Evolutionary conservation across 2,797 vertebrate genomes (phyloP).

Genomic region (Zenarchopterus dispar): DNA sequence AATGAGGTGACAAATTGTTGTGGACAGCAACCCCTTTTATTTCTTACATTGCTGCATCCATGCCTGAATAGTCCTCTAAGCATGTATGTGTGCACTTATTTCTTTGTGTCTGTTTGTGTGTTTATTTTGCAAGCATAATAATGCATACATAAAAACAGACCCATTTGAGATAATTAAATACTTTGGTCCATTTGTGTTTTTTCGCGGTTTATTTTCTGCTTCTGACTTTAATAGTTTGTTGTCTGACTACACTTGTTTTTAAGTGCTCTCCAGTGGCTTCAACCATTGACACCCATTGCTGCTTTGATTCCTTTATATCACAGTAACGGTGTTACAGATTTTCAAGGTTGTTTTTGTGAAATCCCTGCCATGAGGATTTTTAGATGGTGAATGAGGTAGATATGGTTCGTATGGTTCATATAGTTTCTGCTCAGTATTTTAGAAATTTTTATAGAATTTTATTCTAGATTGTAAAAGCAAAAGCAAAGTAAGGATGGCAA

Average conservation of each 20-base stretch:
- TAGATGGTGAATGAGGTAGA: no score
- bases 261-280: slow-evolving; percentile 66
- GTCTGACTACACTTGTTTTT: slow-evolving; percentile 73
- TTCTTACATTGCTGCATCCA: slow-evolving; percentile 65
- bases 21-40: slow-evolving; percentile 77
- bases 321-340: slow-evolving; percentile 27
- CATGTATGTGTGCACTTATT: slow-evolving; percentile 21
- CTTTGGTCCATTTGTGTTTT: slow-evolving; percentile 73
- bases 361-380: slow-evolving; percentile 19
- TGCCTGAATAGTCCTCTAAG: slow-evolving; percentile 46
- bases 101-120: slow-evolving; percentile 24
- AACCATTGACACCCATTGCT: slow-evolving; percentile 30
- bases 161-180: slow-evolving; percentile 72
- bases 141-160: slow-evolving; percentile 48
- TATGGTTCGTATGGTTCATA: no score
- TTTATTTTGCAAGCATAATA: slow-evolving; percentile 36
- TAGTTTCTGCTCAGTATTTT: no score
- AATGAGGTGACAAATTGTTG: slow-evolving; percentile 81
- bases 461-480: no score
- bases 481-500: no score
- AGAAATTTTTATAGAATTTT: no score
- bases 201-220: slow-evolving; percentile 69
- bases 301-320: slow-evolving; percentile 38
- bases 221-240: slow-evolving; percentile 72
- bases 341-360: slow-evolving; percentile 45